Evolutionary conservation across 1,140 invertebrate species (phyloP).

Genomic region (Drosophila bocki): DNA sequence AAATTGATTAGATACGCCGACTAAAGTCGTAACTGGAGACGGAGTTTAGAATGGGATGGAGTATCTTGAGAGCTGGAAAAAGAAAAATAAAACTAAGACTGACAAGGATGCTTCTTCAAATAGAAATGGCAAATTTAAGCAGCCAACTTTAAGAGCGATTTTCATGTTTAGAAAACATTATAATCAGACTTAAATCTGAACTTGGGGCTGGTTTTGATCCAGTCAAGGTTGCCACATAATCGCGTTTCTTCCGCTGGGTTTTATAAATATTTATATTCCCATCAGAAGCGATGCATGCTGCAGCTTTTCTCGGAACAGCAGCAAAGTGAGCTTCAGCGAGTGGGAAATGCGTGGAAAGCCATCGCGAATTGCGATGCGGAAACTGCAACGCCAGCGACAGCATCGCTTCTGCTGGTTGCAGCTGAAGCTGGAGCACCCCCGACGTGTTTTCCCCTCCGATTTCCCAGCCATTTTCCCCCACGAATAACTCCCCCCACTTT

Average conservation of each 20-base stretch:
- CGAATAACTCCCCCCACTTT: constrained; percentile 27
- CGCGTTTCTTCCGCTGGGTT: constrained; percentile 23
- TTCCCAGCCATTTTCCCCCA: constrained; percentile 16
- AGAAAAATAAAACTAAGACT: not conserved
- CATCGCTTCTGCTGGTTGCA: constrained; percentile 46
- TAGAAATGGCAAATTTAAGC: not conserved
- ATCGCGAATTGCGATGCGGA: constrained; percentile 71
- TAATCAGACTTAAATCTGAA: not conserved
- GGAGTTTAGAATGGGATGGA: constrained; percentile 2
- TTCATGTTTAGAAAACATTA: not conserved
- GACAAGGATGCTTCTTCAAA: not conserved
- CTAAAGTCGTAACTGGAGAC: constrained; percentile 11
- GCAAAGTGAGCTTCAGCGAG: constrained; percentile 20
- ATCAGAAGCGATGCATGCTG: constrained; percentile 20
- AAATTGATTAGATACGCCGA: constrained; percentile 60
- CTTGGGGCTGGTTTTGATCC: not conserved
- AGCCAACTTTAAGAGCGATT: not conserved
- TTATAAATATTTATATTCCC: constrained; percentile 46
- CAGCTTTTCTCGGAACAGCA: not conserved
- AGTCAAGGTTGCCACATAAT: constrained; percentile 23
- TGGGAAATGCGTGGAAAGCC: constrained; percentile 50
- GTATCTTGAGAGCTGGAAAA: not conserved
- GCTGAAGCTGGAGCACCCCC: constrained; percentile 24
- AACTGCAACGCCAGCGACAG: constrained; percentile 36
- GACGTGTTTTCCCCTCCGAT: constrained; percentile 5